phyloP scores from a whole-genome alignment of 2,797 vertebrate species.

The Tauraco hartlaubi region DNA sequence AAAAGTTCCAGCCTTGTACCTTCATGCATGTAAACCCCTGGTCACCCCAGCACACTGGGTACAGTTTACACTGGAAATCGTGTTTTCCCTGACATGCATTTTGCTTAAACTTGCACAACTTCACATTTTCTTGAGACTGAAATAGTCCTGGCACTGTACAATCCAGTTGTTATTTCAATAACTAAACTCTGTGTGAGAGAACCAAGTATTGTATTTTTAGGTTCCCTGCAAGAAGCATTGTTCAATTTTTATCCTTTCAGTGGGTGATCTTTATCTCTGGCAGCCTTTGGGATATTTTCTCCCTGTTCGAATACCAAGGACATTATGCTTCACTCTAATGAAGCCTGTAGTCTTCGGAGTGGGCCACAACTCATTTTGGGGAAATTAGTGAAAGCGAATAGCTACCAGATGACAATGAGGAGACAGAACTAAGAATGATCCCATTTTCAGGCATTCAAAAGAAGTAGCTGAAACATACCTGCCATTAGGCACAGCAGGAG shows the following conservation, averaged over 20 bases:
- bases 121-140: background rate
- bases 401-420: conserved; percentile 60
- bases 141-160: conserved; percentile 3
- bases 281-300: conserved; percentile 66
- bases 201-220: conserved; percentile 63
- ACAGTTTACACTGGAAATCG: background rate
- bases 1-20: background rate
- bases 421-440: conserved; percentile 51
- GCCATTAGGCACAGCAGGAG: conserved; percentile 57
- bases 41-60: background rate
- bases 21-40: background rate
- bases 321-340: conserved; percentile 56
- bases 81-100: background rate
- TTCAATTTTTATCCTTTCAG: conserved; percentile 68
- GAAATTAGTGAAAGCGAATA: conserved; percentile 67
- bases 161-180: conserved; percentile 57
- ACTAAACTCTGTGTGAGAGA: background rate
- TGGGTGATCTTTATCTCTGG: conserved; percentile 70
- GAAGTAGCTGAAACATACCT: conserved; percentile 59
- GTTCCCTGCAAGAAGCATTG: conserved; percentile 58
- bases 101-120: background rate
- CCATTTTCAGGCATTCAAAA: conserved; percentile 63
- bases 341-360: conserved; percentile 51
- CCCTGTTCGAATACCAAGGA: conserved; percentile 53
- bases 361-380: conserved; percentile 56